Conservation (phyloP, 23 tunicate genomes). For the Trididemnum clinides region DNA sequence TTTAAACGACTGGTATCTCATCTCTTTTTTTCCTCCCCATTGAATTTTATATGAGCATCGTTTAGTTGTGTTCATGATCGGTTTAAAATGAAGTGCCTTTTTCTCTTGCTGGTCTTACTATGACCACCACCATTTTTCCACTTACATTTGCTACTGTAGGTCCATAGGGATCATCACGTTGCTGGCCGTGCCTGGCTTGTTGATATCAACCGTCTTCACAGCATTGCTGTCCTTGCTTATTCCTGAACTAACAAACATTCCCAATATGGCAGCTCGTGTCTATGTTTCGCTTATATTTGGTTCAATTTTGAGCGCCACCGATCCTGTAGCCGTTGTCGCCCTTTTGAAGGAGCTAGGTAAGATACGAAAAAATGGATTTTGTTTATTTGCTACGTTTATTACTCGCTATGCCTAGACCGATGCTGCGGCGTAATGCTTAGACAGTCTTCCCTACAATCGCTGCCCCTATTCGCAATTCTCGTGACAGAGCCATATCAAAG, state of each 20-base stretch:
- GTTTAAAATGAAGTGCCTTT: too few species aligned
- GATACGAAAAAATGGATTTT: background rate
- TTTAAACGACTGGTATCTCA: too few species aligned
- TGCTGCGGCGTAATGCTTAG: too few species aligned
- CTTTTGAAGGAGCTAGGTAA: conserved; percentile 73
- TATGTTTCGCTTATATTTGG: conserved; percentile 71
- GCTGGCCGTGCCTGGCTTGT: conserved; percentile 65
- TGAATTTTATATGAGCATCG: too few species aligned
- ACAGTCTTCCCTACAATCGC: too few species aligned
- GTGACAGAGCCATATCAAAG: too few species aligned
- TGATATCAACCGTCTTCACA: conserved; percentile 58
- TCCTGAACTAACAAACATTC: conserved; percentile 63
- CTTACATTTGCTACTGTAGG: conserved; percentile 7
- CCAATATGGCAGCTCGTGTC: conserved; percentile 34
- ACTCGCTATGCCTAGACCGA: too few species aligned
- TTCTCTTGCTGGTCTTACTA: too few species aligned
- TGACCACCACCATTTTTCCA: background rate
- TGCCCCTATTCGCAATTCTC: too few species aligned
- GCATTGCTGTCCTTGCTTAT: conserved; percentile 50
- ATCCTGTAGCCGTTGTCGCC: conserved; percentile 85
- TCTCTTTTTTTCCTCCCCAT: too few species aligned
- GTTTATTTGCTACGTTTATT: too few species aligned
- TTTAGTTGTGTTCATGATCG: too few species aligned
- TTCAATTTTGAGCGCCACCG: conserved; percentile 77
- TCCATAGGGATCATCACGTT: conserved; percentile 66